Percentiles rank a stretch among this genome's conserved stretches.
phyloP scores from a whole-genome alignment of 1,140 invertebrate genomes.

The Drosophila oshimai region DNA sequence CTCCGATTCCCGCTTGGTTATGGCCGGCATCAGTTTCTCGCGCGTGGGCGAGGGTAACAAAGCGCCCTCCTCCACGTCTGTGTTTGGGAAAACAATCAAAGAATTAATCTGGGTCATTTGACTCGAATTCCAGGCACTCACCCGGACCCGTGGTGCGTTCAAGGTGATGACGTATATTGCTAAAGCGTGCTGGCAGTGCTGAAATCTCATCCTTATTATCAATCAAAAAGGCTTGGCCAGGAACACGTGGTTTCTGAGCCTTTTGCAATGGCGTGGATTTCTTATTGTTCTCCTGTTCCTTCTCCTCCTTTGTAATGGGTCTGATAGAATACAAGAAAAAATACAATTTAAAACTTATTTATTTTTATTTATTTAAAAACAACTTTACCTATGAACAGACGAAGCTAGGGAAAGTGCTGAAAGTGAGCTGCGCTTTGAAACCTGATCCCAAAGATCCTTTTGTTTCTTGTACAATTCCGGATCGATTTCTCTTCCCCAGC shows the following conservation, averaged over 20 bases:
- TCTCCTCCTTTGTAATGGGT: slow-evolving; percentile 92
- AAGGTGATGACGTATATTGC: slow-evolving; percentile 87
- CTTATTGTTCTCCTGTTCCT: slow-evolving; percentile 92
- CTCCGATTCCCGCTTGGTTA: slow-evolving; percentile 86
- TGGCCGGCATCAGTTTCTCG: slow-evolving; percentile 88
- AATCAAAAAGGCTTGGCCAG: slow-evolving; percentile 79
- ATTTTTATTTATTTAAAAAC: not conserved
- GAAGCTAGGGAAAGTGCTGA: slow-evolving; percentile 94
- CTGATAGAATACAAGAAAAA: slow-evolving; percentile 73
- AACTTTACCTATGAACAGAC: slow-evolving; percentile 88
- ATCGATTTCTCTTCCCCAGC: slow-evolving; percentile 93
- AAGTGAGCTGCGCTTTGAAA: slow-evolving; percentile 92
- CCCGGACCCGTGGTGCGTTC: slow-evolving; percentile 88
- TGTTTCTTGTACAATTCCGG: slow-evolving; percentile 92
- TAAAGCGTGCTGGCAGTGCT: slow-evolving; percentile 83
- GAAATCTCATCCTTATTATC: slow-evolving; percentile 83
- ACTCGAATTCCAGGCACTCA: slow-evolving; percentile 57
- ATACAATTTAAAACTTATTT: too few species aligned
- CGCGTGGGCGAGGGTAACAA: slow-evolving; percentile 87
- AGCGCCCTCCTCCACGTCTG: slow-evolving; percentile 84
- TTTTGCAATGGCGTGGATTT: slow-evolving; percentile 88
- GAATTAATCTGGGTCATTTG: not conserved
- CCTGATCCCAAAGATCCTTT: slow-evolving; percentile 94
- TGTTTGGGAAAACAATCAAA: not conserved
- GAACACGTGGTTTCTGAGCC: slow-evolving; percentile 64